These are phyloP conservation scores for Anguilla rostrata DNA, from an alignment of 2,113 vertebrate genomes.

Conservation along the genomic window DNA sequence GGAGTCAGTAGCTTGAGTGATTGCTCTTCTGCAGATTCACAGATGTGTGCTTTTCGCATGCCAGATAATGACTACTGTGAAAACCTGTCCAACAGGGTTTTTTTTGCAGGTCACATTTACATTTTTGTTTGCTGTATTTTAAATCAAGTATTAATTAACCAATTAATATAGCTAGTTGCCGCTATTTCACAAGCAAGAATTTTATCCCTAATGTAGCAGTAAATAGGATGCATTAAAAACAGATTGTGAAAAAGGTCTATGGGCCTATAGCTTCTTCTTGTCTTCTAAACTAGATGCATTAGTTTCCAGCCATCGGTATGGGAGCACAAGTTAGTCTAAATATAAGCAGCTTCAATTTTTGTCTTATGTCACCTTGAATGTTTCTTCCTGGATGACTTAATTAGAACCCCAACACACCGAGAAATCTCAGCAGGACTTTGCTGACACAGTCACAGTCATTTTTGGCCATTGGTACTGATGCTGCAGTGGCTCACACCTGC, in stretches of 20 bases:
- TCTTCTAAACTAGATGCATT: neutral
- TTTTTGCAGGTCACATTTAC: neutral
- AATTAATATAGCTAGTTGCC: neutral
- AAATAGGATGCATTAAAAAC: neutral
- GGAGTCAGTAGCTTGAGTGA: neutral
- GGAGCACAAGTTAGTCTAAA: neutral
- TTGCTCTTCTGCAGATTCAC: neutral
- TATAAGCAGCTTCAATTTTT: neutral
- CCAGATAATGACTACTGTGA: neutral
- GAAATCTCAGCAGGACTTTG: neutral
- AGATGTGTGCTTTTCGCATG: neutral
- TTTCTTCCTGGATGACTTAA: neutral
- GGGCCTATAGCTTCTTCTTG: neutral
- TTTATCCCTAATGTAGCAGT: neutral
- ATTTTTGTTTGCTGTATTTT: neutral
- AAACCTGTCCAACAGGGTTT: neutral
- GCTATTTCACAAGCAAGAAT: neutral
- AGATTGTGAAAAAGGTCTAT: neutral
- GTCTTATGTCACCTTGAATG: neutral
- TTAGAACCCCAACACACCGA: neutral
- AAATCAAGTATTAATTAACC: neutral
- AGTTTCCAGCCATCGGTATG: neutral
- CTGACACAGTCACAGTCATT: neutral
- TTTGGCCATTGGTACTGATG: neutral
- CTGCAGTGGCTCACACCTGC: conserved; percentile 45